Base-by-base conservation (phyloP, 2,113 vertebrate genomes). In the Melanerpes aurifrons region DNA sequence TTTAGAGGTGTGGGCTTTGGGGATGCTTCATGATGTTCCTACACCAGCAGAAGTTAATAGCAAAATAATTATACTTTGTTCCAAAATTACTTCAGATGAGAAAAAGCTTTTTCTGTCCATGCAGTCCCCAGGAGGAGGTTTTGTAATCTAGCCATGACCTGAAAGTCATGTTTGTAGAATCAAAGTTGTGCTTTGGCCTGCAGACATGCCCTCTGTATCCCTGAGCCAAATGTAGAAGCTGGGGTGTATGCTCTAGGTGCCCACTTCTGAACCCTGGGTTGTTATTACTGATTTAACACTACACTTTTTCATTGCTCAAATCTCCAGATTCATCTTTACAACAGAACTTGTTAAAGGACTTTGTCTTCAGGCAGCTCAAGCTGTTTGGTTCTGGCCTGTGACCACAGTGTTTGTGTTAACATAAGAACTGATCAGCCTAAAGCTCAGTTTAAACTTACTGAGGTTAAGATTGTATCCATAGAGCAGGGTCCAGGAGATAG, bases 21-120 rank as follows among this genome's bases (percentile, higher is more conserved):
- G 87, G 87, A 94, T 87, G 18, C 75, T 91, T 88, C 62, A 3
- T 1, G 7, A 56, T 83, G 54, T 92, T 89, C 67, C 69, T 72
- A 31, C 1, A 3, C 62, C 80, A 82, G 68, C 61, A 63, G 67
- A 84, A 92, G 58, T 88, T 93, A 93, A 95, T 95, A 66, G 96
- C 80, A 88, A 88, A 96, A 93, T 93, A 95, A 95, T 96, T 94
- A 81, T 35, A 48, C 77, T 86, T 92, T 78, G 58, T 86, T 90
- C 58, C 43, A 77, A 90, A 90, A 93, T 82, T 9, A 84, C 70
- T 92, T 75, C 31, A 75, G 37, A 61, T 64, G n/a, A 86, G 83
- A 84, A 72, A 54, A 81, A 81, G 47, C 69, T 92, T 86, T 91
- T 74, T 47, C 78, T 56, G 45, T 59, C 70, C 45, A 8, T 57